phyloP scores from a whole-genome alignment of 2,113 vertebrate species.

The Thalassoma bifasciatum region DNA sequence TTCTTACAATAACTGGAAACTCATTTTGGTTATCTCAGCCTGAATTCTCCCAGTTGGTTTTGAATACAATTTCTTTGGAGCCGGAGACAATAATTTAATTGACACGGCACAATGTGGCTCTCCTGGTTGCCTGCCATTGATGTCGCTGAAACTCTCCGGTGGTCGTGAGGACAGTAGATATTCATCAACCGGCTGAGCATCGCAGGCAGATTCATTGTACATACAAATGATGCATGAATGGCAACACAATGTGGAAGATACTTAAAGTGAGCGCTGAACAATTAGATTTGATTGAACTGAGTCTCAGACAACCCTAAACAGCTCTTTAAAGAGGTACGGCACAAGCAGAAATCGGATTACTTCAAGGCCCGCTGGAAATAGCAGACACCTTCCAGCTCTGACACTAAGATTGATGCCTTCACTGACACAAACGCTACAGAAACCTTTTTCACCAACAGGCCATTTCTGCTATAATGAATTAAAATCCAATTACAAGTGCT shows the following conservation, averaged over 20 bases:
- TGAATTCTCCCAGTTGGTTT: constrained; percentile 27
- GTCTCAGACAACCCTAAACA: constrained; percentile 42
- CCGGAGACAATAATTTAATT: constrained; percentile 46
- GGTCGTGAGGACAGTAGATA: constrained; percentile 18
- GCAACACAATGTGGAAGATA: constrained; percentile 35
- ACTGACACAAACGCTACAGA: constrained; percentile 19
- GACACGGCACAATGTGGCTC: constrained; percentile 37
- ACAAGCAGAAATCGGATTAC: constrained; percentile 36
- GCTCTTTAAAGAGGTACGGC: constrained; percentile 35
- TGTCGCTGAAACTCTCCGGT: constrained; percentile 33
- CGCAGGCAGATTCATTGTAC: constrained; percentile 42
- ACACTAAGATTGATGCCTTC: constrained; percentile 42
- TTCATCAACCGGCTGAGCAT: constrained; percentile 42
- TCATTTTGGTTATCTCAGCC: constrained; percentile 40
- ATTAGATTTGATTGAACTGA: constrained; percentile 59
- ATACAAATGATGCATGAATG: constrained; percentile 50
- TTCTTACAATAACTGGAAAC: constrained; percentile 2
- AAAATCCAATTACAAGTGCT: constrained; percentile 69
- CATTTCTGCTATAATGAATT: constrained; percentile 58
- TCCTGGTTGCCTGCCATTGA: constrained; percentile 20
- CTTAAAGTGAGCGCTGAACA: constrained; percentile 41
- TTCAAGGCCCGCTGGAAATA: constrained; percentile 26
- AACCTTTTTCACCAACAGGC: constrained; percentile 14
- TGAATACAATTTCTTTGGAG: constrained; percentile 31
- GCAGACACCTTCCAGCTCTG: constrained; percentile 24